Conservation (phyloP, 2,888 invertebrate species). For the Xestia sexstrigata region DNA sequence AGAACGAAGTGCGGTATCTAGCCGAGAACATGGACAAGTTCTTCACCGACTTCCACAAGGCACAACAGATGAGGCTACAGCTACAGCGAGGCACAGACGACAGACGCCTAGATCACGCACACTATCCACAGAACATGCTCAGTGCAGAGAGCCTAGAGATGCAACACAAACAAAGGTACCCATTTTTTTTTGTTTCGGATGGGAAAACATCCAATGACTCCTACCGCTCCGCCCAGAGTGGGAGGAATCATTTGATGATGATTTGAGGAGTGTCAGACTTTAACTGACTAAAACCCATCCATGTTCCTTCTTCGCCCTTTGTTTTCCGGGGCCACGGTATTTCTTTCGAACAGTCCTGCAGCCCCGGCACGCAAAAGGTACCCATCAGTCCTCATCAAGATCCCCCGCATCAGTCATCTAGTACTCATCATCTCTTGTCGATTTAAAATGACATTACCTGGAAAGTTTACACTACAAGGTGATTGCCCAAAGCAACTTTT, state of each 20-base stretch:
- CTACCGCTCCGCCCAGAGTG: too few species aligned
- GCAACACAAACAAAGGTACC: conserved; percentile 87
- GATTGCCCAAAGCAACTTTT: not conserved
- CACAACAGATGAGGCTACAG: conserved; percentile 87
- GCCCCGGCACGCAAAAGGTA: too few species aligned
- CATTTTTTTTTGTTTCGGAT: too few species aligned
- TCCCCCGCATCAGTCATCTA: not conserved
- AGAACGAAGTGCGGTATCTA: conserved; percentile 86
- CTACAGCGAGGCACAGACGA: conserved; percentile 80
- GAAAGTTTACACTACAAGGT: not conserved
- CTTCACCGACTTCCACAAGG: conserved; percentile 93
- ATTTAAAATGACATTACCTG: not conserved
- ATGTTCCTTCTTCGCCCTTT: too few species aligned
- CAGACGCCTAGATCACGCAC: conserved; percentile 77
- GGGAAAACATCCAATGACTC: too few species aligned
- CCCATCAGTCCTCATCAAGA: too few species aligned
- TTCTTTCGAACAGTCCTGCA: too few species aligned
- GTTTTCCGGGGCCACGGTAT: too few species aligned
- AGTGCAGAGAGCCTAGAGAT: conserved; percentile 83
- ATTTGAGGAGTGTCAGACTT: too few species aligned
- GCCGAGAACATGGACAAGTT: conserved; percentile 92
- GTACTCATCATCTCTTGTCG: not conserved
- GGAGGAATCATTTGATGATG: too few species aligned
- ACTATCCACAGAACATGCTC: conserved; percentile 81
- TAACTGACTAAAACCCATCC: too few species aligned